Percentiles rank a stretch among this genome's conserved stretches.
Conservation (phyloP, 2,113 vertebrate species). For the Craseonycteris thonglongyai region DNA sequence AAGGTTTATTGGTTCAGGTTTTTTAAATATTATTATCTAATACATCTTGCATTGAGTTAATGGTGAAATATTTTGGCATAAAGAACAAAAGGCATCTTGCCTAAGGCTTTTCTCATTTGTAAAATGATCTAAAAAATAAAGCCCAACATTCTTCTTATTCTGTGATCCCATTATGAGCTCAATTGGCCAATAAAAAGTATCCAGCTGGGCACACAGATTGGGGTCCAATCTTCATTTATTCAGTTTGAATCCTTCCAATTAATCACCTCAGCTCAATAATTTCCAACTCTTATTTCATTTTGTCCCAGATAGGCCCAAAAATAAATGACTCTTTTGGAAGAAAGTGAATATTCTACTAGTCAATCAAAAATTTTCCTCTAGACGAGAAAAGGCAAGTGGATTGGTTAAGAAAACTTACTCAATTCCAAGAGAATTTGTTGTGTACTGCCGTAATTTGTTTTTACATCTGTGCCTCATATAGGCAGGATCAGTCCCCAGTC, state of each 20-base stretch:
- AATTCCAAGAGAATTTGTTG: constrained; percentile 27
- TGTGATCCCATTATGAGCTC: constrained; percentile 50
- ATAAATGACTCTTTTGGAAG: constrained; percentile 32
- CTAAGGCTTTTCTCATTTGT: constrained; percentile 59
- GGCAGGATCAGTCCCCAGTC: neutral
- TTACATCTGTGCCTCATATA: constrained; percentile 38
- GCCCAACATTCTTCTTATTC: constrained; percentile 60
- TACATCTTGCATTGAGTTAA: constrained; percentile 28
- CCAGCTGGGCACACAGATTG: neutral
- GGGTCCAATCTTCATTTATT: constrained; percentile 57
- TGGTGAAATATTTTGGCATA: constrained; percentile 61
- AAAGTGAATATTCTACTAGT: constrained; percentile 26
- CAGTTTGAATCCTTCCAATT: constrained; percentile 47
- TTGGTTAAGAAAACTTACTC: neutral
- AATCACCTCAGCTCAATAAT: constrained; percentile 45
- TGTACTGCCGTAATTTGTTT: neutral
- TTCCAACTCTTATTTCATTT: constrained; percentile 55
- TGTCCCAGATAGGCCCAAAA: neutral
- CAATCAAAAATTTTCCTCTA: constrained; percentile 22
- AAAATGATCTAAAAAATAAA: constrained; percentile 61
- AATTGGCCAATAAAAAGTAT: constrained; percentile 63
- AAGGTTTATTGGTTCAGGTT: constrained; percentile 27
- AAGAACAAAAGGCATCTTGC: constrained; percentile 61
- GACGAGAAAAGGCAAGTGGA: constrained; percentile 33
- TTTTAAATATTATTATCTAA: constrained; percentile 45